These are phyloP conservation scores for Alfaro cultratus DNA, from an alignment of 2,797 vertebrate species.

Conservation along the genomic window DNA sequence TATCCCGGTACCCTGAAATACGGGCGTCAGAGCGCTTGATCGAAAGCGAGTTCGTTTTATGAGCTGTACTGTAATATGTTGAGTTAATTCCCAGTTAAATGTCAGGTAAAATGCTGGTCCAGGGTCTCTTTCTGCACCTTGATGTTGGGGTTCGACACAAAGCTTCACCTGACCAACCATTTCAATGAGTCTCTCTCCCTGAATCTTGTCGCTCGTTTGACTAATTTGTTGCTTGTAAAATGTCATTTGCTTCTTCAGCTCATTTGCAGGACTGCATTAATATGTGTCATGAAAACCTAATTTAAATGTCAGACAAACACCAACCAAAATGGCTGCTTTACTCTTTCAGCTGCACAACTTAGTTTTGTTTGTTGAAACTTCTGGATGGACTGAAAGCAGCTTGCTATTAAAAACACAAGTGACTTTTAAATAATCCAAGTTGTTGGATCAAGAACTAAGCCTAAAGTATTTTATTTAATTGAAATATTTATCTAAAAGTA, in stretches of 20 bases:
- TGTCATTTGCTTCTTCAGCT: constrained; percentile 48
- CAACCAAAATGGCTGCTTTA: background rate
- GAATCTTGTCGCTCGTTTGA: constrained; percentile 29
- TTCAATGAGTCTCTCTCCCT: constrained; percentile 47
- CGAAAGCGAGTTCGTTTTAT: constrained; percentile 80
- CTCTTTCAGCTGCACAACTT: background rate
- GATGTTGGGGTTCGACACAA: constrained; percentile 45
- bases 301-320: constrained; percentile 34
- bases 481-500: background rate
- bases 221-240: constrained; percentile 66
- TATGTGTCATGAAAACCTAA: constrained; percentile 13
- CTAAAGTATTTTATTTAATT: background rate
- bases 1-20: constrained; percentile 79
- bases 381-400: background rate
- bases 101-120: constrained; percentile 72
- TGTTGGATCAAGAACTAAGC: background rate
- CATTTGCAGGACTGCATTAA: constrained; percentile 30
- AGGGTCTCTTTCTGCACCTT: constrained; percentile 16
- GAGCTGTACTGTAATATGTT: constrained; percentile 72
- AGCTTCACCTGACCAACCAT: constrained; percentile 49
- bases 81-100: constrained; percentile 83
- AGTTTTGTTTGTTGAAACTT: background rate
- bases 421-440: background rate
- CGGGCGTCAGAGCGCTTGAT: constrained; percentile 67
- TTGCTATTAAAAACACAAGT: background rate